Evolutionary conservation across 2,888 invertebrate species (phyloP).

Genomic region (Ichneumoninae sp.): DNA sequence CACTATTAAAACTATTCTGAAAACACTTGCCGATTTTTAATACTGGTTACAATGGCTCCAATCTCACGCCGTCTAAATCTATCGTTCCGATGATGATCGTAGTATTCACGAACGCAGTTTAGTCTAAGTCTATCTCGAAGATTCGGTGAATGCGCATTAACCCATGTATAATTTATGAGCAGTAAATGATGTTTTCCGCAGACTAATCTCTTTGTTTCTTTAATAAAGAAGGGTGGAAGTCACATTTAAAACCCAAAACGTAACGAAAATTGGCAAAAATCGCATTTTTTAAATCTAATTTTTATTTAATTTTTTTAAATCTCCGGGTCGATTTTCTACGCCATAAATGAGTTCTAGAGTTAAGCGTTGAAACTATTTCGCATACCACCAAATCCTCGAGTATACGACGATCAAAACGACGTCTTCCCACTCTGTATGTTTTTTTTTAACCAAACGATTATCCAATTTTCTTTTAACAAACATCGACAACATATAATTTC

Average conservation of each 20-base stretch:
- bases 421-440: neutral
- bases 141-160: conserved; percentile 12
- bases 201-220: no score
- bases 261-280: no score
- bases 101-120: conserved; percentile 31
- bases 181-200: no score
- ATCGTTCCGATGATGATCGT: conserved; percentile 40
- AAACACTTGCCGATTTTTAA: conserved; percentile 66
- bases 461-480: conserved; percentile 25
- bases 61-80: conserved; percentile 40
- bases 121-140: conserved; percentile 28
- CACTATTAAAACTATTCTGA: conserved; percentile 64
- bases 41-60: conserved; percentile 73
- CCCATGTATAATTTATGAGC: no score
- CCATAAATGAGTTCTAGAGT: no score
- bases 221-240: no score
- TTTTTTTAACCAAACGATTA: neutral
- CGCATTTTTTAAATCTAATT: neutral
- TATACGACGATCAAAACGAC: conserved; percentile 23
- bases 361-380: neutral
- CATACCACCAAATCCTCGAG: conserved; percentile 29
- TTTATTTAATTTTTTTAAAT: neutral
- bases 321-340: no score
- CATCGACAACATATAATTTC: conserved; percentile 45
- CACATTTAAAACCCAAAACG: no score